Evolutionary conservation across 1,140 invertebrate genomes (phyloP), one percentile per base, ranked within the genome.

Genomic region (Ptiloglossa arizonensis): DNA sequence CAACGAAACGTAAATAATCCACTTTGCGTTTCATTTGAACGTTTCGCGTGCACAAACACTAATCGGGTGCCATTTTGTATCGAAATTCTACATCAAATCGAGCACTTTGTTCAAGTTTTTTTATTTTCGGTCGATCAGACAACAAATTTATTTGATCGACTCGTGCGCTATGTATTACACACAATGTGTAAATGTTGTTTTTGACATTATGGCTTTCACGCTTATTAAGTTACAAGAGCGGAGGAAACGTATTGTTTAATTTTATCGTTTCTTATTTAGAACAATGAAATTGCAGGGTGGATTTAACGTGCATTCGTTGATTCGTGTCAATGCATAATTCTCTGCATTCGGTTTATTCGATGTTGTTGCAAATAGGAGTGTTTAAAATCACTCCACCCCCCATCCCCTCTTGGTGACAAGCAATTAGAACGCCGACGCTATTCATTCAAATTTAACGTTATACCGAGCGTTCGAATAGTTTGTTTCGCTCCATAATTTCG

Each of bases 371-470:
- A 35, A 35, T 35, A 35, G 9, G 5, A 8, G 9, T 8, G 35
- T 35, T 35, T 35, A n/a, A n/a, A n/a, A n/a, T n/a, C n/a, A n/a
- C n/a, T n/a, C n/a, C n/a, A n/a, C n/a, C n/a, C n/a, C n/a, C n/a
- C n/a, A n/a, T n/a, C 35, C 9, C 35, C 35, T 5, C 35, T 35
- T 35, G 5, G 2, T 8, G 35, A 8, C 5, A 35, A 35, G 35
- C 35, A 52, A 67, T 52, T 35, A 35, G 64, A 52, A 52, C 9
- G 35, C 5, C 35, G 35, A 35, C 19, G 29, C 24, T n/a, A 64
- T 64, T 63, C 59, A 54, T 63, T 73, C n/a, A 63, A 73, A 64
- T 63, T 64, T 64, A 73, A 54, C 59, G 59, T 73, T 59, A 15
- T 46, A 59, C 41, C 70, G 54, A 50, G 54, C 2, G 32, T 64